phyloP scores from a whole-genome alignment of 1,140 invertebrate species.

The Drosophila parabipectinata region DNA sequence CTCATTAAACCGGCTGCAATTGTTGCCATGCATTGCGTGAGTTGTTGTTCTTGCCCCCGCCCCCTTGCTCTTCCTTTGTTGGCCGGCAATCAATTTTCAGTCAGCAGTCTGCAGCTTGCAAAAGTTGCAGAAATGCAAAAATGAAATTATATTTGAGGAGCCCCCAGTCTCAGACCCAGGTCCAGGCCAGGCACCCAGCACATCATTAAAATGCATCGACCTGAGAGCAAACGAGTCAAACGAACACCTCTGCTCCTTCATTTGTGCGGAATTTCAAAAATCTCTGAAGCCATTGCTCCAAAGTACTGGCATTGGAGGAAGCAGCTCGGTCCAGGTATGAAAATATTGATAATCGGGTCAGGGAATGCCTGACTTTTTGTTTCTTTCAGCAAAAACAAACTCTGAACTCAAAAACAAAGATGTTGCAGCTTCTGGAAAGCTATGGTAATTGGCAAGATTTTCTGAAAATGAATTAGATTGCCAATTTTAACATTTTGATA shows the following conservation, averaged over 20 bases:
- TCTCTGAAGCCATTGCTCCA: conserved; percentile 23
- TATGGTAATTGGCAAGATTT: not conserved
- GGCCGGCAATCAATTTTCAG: conserved; percentile 76
- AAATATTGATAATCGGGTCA: conserved; percentile 35
- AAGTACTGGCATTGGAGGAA: conserved; percentile 6
- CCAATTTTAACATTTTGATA: too few species aligned
- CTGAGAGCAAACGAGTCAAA: conserved; percentile 52
- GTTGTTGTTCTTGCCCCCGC: conserved; percentile 32
- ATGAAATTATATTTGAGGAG: conserved; percentile 74
- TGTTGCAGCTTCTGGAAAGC: not conserved
- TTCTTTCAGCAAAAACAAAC: conserved; percentile 25
- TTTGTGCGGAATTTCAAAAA: conserved; percentile 55
- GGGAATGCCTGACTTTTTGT: conserved; percentile 20
- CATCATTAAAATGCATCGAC: conserved; percentile 79
- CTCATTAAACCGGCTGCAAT: conserved; percentile 78
- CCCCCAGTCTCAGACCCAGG: conserved; percentile 22
- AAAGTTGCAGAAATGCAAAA: conserved; percentile 77
- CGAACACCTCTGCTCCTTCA: conserved; percentile 59
- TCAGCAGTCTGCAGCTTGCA: conserved; percentile 64
- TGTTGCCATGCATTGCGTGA: conserved; percentile 63
- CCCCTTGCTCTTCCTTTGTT: conserved; percentile 38
- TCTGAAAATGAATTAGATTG: not conserved
- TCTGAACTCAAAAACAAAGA: not conserved
- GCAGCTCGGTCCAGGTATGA: not conserved
- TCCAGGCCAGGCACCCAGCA: conserved; percentile 36